Base-by-base conservation (phyloP, 2,113 vertebrate species). In the Brachyhypopomus gauderio region DNA sequence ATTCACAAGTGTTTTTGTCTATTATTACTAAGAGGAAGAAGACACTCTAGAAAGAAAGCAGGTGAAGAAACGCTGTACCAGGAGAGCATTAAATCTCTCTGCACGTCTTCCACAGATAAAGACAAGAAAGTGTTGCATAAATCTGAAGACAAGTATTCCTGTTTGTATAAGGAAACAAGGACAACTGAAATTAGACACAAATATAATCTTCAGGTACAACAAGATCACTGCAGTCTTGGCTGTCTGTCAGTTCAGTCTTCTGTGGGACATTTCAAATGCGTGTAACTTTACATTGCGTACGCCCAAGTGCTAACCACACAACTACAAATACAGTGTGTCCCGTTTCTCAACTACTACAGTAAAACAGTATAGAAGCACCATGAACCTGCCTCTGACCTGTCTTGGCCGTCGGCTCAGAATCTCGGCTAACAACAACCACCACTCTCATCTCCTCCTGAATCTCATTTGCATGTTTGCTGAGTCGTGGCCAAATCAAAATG, bases 281-380 rank as follows among this genome's bases (percentile, higher is more conserved):
- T 81, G 79, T 75, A 81, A 73, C 63, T 64, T 74, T 20, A 74
- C 2, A 23, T 45, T 75, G 75, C 72, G 22, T 75, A 64, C 66
- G 45, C 22, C 71, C 12, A 48, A 66, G 60, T 19, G 45, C 27
- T 74, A 52, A 70, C 56, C n/a, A 62, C 30, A 75, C 27, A 71
- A 27, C 25, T 75, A 38, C 48, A 67, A 76, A 19, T 38, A 66
- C 19, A 41, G 30, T 59, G 30, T 67, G 34, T 38, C n/a, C 62
- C 20, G 34, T 77, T 70, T 59, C 59, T 59, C 66, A 71, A 30
- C 55, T n/a, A 38, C 45, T 52, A 52, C 45, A 52, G 41, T 41
- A 41, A 1, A 19, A 70, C 66, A 22, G 4, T 70, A 27, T 27
- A 41, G 59, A 80, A 34, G 0, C 59, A 80, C 30, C 41, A 20